These are phyloP conservation scores for Rhagologus leucostigma DNA, from an alignment of 2,113 vertebrate species.

Conservation along the genomic window DNA sequence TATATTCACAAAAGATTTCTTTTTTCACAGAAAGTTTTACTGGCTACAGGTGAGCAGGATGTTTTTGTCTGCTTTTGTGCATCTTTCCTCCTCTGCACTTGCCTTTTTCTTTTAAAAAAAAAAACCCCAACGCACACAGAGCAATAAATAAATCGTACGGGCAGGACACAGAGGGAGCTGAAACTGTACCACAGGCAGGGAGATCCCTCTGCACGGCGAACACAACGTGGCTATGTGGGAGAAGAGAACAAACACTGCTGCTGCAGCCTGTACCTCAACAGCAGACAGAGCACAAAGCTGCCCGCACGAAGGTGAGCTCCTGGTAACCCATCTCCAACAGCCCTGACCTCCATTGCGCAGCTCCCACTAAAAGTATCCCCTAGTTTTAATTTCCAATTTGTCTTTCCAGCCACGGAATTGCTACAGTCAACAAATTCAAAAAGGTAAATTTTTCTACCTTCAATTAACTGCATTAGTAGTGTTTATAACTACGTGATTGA, in stretches of 20 bases:
- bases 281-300: neutral
- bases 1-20: neutral
- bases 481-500: constrained; percentile 48
- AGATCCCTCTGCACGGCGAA: neutral
- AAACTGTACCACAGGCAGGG: neutral
- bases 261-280: neutral
- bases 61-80: neutral
- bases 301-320: neutral
- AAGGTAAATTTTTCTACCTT: constrained; percentile 31
- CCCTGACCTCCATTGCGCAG: neutral
- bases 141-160: neutral
- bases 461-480: constrained; percentile 38
- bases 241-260: neutral
- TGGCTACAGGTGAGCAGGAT: neutral
- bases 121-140: rapidly evolving
- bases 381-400: neutral
- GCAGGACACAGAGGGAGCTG: neutral
- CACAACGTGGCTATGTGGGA: neutral
- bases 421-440: constrained; percentile 36
- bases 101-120: neutral
- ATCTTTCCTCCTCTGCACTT: neutral
- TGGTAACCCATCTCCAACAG: neutral
- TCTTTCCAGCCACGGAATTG: neutral
- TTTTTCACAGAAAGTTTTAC: neutral
- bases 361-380: neutral